A percentile compares a stretch with the other conserved stretches of the same genome.
phyloP scores from a whole-genome alignment of 2,888 invertebrate species.

The Dryomyza anilis region DNA sequence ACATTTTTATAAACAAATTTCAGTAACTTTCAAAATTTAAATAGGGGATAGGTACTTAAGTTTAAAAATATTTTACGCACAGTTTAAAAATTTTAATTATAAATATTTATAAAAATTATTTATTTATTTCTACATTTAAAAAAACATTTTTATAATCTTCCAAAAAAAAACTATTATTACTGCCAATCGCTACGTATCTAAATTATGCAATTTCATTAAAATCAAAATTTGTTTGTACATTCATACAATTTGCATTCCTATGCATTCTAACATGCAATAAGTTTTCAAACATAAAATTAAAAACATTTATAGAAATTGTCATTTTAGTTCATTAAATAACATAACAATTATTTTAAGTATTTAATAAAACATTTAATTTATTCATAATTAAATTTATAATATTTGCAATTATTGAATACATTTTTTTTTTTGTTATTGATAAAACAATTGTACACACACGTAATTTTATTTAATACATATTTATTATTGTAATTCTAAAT shows the following conservation, averaged over 20 bases:
- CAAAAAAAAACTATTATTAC: conserved; percentile 17
- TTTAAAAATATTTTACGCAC: too few relatives aligned
- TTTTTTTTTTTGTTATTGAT: too few relatives aligned
- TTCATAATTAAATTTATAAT: not conserved
- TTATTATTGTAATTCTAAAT: not conserved
- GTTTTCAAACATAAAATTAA: conserved; percentile 11
- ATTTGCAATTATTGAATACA: not conserved
- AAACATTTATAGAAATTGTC: conserved; percentile 23
- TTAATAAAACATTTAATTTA: not conserved
- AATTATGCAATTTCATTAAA: not conserved
- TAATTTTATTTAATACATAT: not conserved
- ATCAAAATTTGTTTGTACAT: too few relatives aligned
- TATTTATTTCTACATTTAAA: too few relatives aligned
- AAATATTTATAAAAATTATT: too few relatives aligned
- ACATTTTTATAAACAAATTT: too few relatives aligned
- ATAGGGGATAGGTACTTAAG: too few relatives aligned
- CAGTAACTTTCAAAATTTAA: too few relatives aligned
- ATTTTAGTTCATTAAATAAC: conserved; percentile 16
- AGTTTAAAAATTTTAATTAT: too few relatives aligned
- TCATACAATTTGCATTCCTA: conserved; percentile 50
- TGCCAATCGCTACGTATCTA: too few relatives aligned
- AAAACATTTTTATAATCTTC: too few relatives aligned
- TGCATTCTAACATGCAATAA: conserved; percentile 9
- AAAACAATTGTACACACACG: not conserved
- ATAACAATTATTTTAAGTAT: not conserved